phyloP scores from a whole-genome alignment of 2,113 vertebrate genomes.

The Thunnus maccoyii region DNA sequence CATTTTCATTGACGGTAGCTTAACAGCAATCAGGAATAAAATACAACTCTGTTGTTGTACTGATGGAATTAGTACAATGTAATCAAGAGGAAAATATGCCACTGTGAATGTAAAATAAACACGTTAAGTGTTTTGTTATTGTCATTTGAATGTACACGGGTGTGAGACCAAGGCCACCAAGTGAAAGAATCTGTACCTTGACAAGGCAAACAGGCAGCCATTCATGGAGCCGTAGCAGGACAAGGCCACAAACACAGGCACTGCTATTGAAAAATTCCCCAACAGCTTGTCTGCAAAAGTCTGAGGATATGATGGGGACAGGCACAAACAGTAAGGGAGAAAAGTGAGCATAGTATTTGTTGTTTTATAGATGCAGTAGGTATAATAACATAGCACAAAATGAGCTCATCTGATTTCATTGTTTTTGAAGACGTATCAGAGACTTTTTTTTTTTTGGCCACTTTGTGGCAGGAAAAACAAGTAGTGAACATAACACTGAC shows the following conservation, averaged over 20 bases:
- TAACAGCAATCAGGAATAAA: too few relatives aligned
- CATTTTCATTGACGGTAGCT: too few relatives aligned
- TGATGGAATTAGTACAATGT: too few relatives aligned
- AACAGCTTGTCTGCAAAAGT: constrained; percentile 93
- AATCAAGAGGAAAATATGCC: too few relatives aligned
- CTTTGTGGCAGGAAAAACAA: too few relatives aligned
- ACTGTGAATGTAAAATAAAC: neutral
- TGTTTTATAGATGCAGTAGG: neutral
- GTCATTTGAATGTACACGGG: neutral
- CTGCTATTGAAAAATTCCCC: constrained; percentile 91
- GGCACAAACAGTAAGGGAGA: neutral
- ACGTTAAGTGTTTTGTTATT: neutral
- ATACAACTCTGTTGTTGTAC: too few relatives aligned
- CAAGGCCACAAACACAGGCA: constrained; percentile 94
- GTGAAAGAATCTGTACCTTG: constrained; percentile 85
- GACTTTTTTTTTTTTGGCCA: too few relatives aligned
- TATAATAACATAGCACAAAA: too few relatives aligned
- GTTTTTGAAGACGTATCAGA: too few relatives aligned
- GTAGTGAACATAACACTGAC: too few relatives aligned
- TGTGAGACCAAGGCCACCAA: neutral
- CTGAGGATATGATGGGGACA: constrained; percentile 75
- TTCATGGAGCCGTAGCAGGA: constrained; percentile 98
- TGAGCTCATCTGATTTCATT: too few relatives aligned
- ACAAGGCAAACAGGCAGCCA: constrained; percentile 91
- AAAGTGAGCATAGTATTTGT: neutral